phyloP scores from a whole-genome alignment of 2,888 invertebrate species.

The Rotaria sp. region DNA sequence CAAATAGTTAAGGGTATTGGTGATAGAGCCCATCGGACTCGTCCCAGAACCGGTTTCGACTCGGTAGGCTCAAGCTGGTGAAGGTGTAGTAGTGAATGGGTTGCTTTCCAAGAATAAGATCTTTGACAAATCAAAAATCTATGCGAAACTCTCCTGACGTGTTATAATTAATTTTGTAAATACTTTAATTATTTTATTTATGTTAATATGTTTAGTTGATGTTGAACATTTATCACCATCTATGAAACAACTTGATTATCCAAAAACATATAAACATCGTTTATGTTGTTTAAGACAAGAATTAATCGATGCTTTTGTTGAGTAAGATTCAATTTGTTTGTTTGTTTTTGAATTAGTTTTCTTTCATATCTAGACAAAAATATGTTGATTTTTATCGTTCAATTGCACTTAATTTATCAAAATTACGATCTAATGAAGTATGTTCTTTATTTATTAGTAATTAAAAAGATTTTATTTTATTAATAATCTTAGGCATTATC shows the following conservation, averaged over 20 bases:
- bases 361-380: neutral
- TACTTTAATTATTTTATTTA: neutral
- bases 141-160: too few relatives aligned
- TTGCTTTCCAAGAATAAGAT: too few relatives aligned
- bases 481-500: neutral
- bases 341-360: neutral
- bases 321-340: slow-evolving; percentile 47
- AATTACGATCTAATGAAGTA: slow-evolving; percentile 1
- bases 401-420: slow-evolving; percentile 20
- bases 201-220: neutral
- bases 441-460: neutral
- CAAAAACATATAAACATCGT: slow-evolving; percentile 88
- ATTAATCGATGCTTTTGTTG: slow-evolving; percentile 71
- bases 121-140: too few relatives aligned
- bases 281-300: slow-evolving; percentile 89
- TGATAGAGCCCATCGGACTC: too few relatives aligned
- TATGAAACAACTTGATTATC: slow-evolving; percentile 79
- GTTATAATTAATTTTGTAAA: too few relatives aligned
- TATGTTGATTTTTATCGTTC: slow-evolving; percentile 26
- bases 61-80: too few relatives aligned
- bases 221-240: neutral
- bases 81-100: too few relatives aligned
- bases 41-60: too few relatives aligned
- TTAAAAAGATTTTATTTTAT: neutral
- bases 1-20: too few relatives aligned